Base-by-base conservation (phyloP, 1,140 invertebrate species). In the Drosophila sucinea region DNA sequence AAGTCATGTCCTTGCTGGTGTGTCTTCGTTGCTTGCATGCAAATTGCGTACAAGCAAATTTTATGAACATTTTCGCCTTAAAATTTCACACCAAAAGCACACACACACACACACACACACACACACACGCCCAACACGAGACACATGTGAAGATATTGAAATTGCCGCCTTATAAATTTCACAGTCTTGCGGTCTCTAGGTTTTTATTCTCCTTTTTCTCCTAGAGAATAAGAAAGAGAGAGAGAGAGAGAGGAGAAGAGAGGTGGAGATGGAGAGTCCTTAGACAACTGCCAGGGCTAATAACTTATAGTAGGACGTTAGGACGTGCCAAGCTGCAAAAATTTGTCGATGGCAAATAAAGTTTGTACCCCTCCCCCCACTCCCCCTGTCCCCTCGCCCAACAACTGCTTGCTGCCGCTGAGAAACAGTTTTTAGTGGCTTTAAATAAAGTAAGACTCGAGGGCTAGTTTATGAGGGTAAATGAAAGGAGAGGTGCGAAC, bases 141-240 rank as follows among this genome's bases (percentile, higher is more conserved):
- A 51, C 44, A 51, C 44, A 51, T 51, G 44, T 51, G 44, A 51
- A 51, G 44, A 51, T 51, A 51, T 51, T 51, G 85, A 86, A 77
- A 87, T 75, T 79, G 75, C 79, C 75, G 71, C 70, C 82, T 82
- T 85, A 85, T 85, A 85, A 86, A 85, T 85, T 85, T 85, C 56
- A 86, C 44, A 51, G 80, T 73, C 44, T 82, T 86, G 82, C 68
- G 82, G 82, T 85, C 67, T 81, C 62, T 76, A 72, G 66, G 76
- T 27, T 51, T 51, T 51, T 51, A 51, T 51, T 27, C 44, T 51
- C 44, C 44, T 51, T 25, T 47, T 47, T 67, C 71, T 75, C 65
- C 76, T 8, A 51, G 23, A 51, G 44, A 38, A 35, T 4, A 8
- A 25, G 44, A 7, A 8, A 1, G 23, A 27, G 44, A 25, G 7